Conservation (phyloP, 92 coral and sea anemone species). For the Desmophyllum pertusum region DNA sequence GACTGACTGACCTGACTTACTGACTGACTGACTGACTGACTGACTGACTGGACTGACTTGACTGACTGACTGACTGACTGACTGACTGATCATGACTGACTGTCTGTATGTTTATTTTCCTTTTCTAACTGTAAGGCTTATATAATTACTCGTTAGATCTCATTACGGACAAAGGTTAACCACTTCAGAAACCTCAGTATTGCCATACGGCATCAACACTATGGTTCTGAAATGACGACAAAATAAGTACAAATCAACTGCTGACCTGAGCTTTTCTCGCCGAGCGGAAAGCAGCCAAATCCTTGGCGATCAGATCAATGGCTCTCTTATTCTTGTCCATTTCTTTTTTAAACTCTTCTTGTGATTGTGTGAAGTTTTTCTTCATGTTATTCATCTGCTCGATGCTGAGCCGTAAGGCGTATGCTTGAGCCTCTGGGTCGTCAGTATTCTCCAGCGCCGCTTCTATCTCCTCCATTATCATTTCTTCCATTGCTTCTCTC, state of each 20-base stretch:
- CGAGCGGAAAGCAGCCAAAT: conserved; percentile 80
- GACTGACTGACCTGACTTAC: too few relatives aligned
- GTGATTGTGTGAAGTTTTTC: conserved; percentile 65
- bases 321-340: conserved; percentile 83
- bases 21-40: too few relatives aligned
- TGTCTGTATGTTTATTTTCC: too few relatives aligned
- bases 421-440: conserved; percentile 86
- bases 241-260: background rate
- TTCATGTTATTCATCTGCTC: conserved; percentile 92
- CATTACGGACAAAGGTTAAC: too few relatives aligned
- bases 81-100: too few relatives aligned
- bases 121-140: too few relatives aligned
- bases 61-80: too few relatives aligned
- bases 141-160: too few relatives aligned
- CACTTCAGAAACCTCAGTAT: too few relatives aligned
- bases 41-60: too few relatives aligned
- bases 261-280: conserved; percentile 91
- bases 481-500: conserved; percentile 89
- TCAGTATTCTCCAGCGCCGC: conserved; percentile 91
- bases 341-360: conserved; percentile 86
- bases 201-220: background rate
- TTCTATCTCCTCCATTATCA: conserved; percentile 90
- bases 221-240: background rate
- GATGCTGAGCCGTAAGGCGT: conserved; percentile 88
- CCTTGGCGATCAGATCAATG: conserved; percentile 78